A percentile compares a stretch with the other conserved stretches of the same genome.
These are phyloP conservation scores for Menidia menidia DNA, from an alignment of 2,797 vertebrate species.

Conservation along the genomic window DNA sequence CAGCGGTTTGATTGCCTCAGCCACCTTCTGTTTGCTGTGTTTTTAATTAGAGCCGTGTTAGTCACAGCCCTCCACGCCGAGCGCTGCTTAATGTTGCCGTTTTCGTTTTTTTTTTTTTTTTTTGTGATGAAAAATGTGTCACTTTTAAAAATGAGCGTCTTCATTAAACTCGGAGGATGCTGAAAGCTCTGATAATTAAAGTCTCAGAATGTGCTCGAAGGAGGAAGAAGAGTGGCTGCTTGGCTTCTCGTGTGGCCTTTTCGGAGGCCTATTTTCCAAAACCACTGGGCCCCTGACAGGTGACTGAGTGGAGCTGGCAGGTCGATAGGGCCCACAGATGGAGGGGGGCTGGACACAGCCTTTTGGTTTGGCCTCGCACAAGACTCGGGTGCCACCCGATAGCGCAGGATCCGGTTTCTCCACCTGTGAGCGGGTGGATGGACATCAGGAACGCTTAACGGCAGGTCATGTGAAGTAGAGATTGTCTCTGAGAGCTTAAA, in stretches of 20 bases:
- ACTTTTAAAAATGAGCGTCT: conserved; percentile 26
- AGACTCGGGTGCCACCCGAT: conserved; percentile 50
- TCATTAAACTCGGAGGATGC: conserved; percentile 13
- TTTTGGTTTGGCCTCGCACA: conserved; percentile 4
- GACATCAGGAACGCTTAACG: conserved; percentile 10
- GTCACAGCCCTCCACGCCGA: conserved; percentile 13
- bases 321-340: conserved; percentile 10
- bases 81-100: conserved; percentile 7
- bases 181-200: conserved; percentile 17
- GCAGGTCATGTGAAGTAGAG: background rate
- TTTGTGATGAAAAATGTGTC: conserved; percentile 1
- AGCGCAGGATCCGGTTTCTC: conserved; percentile 59
- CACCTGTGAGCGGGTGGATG: conserved; percentile 17
- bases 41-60: conserved; percentile 21
- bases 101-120: conserved; percentile 7
- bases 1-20: conserved; percentile 25
- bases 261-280: conserved; percentile 1
- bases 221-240: conserved; percentile 7
- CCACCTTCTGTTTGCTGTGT: conserved; percentile 41
- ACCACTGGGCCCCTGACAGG: conserved; percentile 8
- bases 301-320: conserved; percentile 31
- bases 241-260: background rate
- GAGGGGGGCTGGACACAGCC: background rate
- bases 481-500: background rate
- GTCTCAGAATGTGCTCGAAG: conserved; percentile 9